phyloP scores from a whole-genome alignment of 2,797 vertebrate species.

The Chelmon rostratus region DNA sequence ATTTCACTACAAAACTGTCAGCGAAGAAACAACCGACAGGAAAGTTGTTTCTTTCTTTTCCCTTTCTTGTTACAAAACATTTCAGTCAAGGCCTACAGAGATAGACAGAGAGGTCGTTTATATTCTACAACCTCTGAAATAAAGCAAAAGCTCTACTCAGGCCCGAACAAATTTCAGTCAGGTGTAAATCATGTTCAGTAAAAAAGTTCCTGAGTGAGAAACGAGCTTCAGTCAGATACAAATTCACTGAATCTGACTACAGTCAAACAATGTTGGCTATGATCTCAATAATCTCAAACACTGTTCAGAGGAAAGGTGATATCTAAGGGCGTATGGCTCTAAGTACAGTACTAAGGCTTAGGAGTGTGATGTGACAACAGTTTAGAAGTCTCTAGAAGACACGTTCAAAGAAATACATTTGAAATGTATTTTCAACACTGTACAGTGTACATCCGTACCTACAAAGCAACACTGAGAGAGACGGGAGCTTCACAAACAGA shows the following conservation, averaged over 20 bases:
- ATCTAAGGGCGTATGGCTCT: constrained; percentile 35
- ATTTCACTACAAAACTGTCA: constrained; percentile 65
- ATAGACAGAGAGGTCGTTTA: background rate
- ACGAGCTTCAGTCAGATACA: constrained; percentile 16
- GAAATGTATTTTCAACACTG: constrained; percentile 15
- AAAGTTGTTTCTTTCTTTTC: constrained; percentile 49
- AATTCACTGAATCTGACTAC: background rate
- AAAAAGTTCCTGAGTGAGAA: constrained; percentile 51
- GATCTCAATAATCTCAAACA: constrained; percentile 11
- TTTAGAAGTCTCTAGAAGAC: constrained; percentile 45
- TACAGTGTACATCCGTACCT: constrained; percentile 53
- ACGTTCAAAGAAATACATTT: constrained; percentile 15
- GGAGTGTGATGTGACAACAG: constrained; percentile 48
- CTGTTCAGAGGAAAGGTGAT: constrained; percentile 21
- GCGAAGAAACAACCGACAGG: constrained; percentile 49
- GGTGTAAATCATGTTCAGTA: constrained; percentile 27
- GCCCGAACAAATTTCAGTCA: constrained; percentile 36
- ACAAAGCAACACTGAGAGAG: constrained; percentile 19
- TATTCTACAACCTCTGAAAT: constrained; percentile 14
- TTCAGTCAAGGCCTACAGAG: constrained; percentile 54
- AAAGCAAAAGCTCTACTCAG: constrained; percentile 36
- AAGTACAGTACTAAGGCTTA: constrained; percentile 64
- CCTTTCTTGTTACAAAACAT: constrained; percentile 67
- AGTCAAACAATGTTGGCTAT: constrained; percentile 13
- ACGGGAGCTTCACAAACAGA: background rate